Conservation (phyloP, 2,888 invertebrate species). For the Aelia acuminata region DNA sequence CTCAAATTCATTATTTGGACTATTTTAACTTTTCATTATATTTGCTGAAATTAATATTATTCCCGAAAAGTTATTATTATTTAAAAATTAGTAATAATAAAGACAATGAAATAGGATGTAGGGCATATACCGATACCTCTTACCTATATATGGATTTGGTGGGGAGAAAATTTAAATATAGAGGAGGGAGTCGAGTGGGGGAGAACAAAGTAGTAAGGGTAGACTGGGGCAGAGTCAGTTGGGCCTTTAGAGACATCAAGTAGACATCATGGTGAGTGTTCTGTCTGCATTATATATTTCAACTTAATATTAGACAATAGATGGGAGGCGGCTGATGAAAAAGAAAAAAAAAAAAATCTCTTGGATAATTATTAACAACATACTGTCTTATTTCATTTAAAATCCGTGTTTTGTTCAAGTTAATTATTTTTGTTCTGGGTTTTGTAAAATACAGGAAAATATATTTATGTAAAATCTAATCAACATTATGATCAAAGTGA, state of each 20-base stretch:
- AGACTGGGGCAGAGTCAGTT: conserved; percentile 57
- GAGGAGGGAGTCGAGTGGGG: conserved; percentile 59
- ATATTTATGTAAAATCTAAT: neutral
- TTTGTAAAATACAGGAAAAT: neutral
- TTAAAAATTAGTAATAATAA: neutral
- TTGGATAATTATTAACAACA: neutral
- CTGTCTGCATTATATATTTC: neutral
- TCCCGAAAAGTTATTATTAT: too few relatives aligned
- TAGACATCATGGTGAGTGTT: conserved; percentile 62
- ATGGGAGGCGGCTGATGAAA: neutral
- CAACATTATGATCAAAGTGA: neutral
- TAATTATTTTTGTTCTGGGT: neutral
- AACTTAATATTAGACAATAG: neutral
- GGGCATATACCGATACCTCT: conserved; percentile 43
- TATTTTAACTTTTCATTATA: too few relatives aligned
- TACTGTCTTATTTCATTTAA: neutral
- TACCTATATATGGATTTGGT: conserved; percentile 63
- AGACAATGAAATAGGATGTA: conserved; percentile 59
- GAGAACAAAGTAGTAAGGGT: conserved; percentile 61
- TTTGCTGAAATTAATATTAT: too few relatives aligned
- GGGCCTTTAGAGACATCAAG: conserved; percentile 62
- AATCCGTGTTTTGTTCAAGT: neutral
- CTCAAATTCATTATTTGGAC: too few relatives aligned
- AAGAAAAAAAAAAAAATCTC: neutral
- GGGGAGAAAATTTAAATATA: conserved; percentile 57